Evolutionary conservation across 2,888 invertebrate genomes (phyloP), one percentile per base, ranked within the genome.

Genomic region (Ametastegia equiseti): DNA sequence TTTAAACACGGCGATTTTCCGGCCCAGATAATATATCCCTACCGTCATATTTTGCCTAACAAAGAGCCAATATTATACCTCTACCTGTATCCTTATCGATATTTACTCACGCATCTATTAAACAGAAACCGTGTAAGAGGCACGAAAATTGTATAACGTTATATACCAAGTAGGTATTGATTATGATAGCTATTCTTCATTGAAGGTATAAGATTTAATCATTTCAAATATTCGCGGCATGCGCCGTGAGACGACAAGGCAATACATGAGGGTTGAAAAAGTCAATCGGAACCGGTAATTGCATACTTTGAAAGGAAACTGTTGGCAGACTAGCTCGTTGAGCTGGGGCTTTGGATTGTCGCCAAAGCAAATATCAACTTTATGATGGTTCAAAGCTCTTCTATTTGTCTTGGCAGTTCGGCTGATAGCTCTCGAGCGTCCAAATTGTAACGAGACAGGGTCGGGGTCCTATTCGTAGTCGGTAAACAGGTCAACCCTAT

Each of bases 291-390:
- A 27, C 60, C 30, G 30, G 60, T 60, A 60, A 60, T 60, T 60
- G 60, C 60, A 30, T 60, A 60, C 60, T 60, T 60, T 60, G 60
- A 60, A 60, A 60, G 60, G 60, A 30, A 60, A 30, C 60, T 60
- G 60, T 60, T 60, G 60, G 60, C 60, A 60, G 60, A 60, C 60
- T 30, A 60, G 60, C 60, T 60, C 30, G 30, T 27, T 15, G 60
- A 60, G 30, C 60, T 47, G 7, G 27, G n/a, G 84, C 71, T 69
- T 82, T 89, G 89, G 88, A 88, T 80, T 75, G 42, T 71, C 75
- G 88, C 88, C 89, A 89, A 85, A 85, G 85, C 86, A 88, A 89
- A 88, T 88, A 87, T 88, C 86, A 86, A 88, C 87, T 88, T 88
- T 85, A 85, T 84, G 86, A 87, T 85, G 83, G 86, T 83, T 54